Evolutionary conservation across 2,113 vertebrate genomes (phyloP).

Genomic region (Protobothrops mucrosquamatus): DNA sequence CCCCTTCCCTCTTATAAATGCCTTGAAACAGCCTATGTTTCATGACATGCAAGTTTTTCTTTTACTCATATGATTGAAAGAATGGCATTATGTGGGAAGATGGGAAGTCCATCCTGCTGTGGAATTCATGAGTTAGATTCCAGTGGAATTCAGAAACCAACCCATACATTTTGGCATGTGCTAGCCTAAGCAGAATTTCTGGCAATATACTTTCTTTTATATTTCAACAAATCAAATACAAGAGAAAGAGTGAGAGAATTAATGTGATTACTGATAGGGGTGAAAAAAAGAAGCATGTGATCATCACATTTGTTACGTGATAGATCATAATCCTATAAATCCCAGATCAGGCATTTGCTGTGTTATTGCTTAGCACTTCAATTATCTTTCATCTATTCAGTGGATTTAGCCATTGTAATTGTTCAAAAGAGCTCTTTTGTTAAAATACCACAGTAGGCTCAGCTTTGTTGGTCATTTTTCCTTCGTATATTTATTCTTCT

Average conservation of each 20-base stretch:
- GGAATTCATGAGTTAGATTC: neutral
- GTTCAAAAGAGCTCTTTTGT: conserved; percentile 19
- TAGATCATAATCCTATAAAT: neutral
- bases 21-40: neutral
- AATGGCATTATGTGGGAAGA: neutral
- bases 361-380: conserved; percentile 2
- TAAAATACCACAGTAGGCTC: neutral
- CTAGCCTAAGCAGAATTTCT: conserved; percentile 16
- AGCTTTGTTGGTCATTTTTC: neutral
- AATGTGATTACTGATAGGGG: conserved; percentile 4
- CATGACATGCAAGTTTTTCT: neutral
- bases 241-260: neutral
- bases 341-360: neutral
- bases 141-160: neutral
- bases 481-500: neutral
- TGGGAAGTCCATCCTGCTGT: neutral
- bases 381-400: conserved; percentile 4
- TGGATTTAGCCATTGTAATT: neutral
- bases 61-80: neutral
- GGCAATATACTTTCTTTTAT: neutral
- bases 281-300: neutral
- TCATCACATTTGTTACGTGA: neutral
- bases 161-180: conserved; percentile 13
- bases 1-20: neutral
- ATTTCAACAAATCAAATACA: neutral